Evolutionary conservation across 2,113 vertebrate genomes (phyloP).

Genomic region (Larimichthys polyactis): DNA sequence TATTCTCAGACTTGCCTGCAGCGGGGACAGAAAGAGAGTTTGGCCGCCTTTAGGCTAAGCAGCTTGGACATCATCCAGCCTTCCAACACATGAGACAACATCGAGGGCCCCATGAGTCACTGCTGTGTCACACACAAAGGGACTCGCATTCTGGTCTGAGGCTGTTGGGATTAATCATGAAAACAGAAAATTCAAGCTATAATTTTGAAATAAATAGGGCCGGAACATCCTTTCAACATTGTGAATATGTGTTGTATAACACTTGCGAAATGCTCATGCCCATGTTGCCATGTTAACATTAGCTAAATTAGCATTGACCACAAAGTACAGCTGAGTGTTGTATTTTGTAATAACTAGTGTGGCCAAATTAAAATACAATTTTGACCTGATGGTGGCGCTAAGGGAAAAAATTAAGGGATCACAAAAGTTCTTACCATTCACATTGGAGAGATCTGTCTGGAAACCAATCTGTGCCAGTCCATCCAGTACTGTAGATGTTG

Average conservation of each 20-base stretch:
- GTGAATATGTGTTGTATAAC: constrained; percentile 18
- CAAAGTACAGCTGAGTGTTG: background rate
- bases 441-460: too few relatives aligned
- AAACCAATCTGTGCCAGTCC: background rate
- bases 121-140: constrained; percentile 66
- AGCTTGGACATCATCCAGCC: constrained; percentile 72
- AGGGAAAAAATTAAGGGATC: too few relatives aligned
- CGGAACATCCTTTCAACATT: background rate
- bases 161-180: constrained; percentile 43
- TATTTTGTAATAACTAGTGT: too few relatives aligned
- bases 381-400: too few relatives aligned
- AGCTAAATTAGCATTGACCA: background rate
- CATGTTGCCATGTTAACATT: background rate
- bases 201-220: constrained; percentile 36
- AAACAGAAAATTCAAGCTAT: constrained; percentile 30
- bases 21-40: constrained; percentile 51
- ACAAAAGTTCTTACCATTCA: too few relatives aligned
- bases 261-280: too few relatives aligned
- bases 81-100: constrained; percentile 61
- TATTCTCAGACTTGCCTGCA: constrained; percentile 49
- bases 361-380: too few relatives aligned
- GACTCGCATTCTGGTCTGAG: constrained; percentile 48
- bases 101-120: constrained; percentile 63
- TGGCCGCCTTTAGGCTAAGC: constrained; percentile 64
- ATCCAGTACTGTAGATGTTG: too few relatives aligned